Conservation (phyloP, 2,888 invertebrate species). For the Leptodirus hochenwartii region DNA sequence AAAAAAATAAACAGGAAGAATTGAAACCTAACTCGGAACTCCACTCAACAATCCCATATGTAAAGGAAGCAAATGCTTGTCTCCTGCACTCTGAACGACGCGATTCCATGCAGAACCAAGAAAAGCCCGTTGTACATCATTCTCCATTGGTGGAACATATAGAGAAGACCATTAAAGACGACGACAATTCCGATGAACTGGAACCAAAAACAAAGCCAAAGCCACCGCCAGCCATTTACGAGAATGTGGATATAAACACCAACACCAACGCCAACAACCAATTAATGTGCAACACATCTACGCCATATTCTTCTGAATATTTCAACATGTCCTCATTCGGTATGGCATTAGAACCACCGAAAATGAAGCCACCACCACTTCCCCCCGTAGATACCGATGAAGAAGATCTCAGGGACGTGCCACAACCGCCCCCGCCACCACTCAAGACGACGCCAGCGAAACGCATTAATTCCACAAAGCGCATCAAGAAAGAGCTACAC, state of each 20-base stretch:
- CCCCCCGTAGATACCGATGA: slow-evolving; percentile 26
- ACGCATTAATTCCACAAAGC: slow-evolving; percentile 63
- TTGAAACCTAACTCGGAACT: too few species aligned
- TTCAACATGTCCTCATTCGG: too few species aligned
- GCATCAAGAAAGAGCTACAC: slow-evolving; percentile 70
- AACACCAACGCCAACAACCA: too few species aligned
- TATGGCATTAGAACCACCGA: slow-evolving; percentile 16
- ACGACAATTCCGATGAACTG: not conserved
- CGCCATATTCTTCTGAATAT: too few species aligned
- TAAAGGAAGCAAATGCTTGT: slow-evolving; percentile 4
- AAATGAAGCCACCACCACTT: slow-evolving; percentile 61
- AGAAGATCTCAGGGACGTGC: slow-evolving; percentile 23
- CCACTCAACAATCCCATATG: slow-evolving; percentile 1
- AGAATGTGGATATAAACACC: too few species aligned
- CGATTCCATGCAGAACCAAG: too few species aligned
- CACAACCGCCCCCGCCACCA: slow-evolving; percentile 2
- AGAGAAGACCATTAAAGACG: slow-evolving; percentile 8
- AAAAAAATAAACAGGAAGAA: slow-evolving; percentile 3
- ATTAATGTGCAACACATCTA: too few species aligned
- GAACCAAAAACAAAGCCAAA: not conserved
- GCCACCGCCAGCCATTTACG: not conserved
- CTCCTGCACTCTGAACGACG: too few species aligned
- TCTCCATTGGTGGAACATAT: slow-evolving; percentile 10
- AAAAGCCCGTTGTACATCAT: too few species aligned
- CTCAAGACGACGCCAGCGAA: slow-evolving; percentile 29